A percentile compares a stretch with the other conserved stretches of the same genome.
Conservation (phyloP, 2,888 invertebrate genomes). For the Drosophila suboccidentalis region DNA sequence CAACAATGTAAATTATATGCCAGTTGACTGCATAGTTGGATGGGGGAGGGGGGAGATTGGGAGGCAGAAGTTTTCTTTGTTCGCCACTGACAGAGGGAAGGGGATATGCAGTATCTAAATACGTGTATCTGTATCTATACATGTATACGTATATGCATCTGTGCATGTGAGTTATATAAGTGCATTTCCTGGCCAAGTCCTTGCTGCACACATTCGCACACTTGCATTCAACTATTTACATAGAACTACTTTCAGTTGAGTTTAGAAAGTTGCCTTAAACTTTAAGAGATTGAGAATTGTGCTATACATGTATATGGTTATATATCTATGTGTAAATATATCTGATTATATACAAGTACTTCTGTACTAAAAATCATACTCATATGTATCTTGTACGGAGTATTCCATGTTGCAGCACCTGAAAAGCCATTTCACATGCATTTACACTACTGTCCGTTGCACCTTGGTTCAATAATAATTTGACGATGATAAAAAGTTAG, state of each 20-base stretch:
- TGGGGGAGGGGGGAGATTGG: not conserved
- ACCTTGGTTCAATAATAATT: constrained; percentile 4
- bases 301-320: not conserved
- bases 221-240: constrained; percentile 32
- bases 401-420: constrained; percentile 7
- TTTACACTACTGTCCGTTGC: constrained; percentile 11
- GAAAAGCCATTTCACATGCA: constrained; percentile 3
- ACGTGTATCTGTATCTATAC: constrained; percentile 12
- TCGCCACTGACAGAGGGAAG: constrained; percentile 18
- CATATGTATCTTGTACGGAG: not conserved
- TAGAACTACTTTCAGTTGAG: constrained; percentile 18
- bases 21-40: constrained; percentile 57
- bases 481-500: not conserved
- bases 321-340: constrained; percentile 1
- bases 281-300: constrained; percentile 8
- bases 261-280: constrained; percentile 19
- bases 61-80: constrained; percentile 48
- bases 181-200: constrained; percentile 52
- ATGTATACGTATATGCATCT: not conserved
- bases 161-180: constrained; percentile 33
- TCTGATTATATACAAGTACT: not conserved
- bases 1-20: constrained; percentile 80
- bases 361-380: not conserved
- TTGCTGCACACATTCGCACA: constrained; percentile 25
- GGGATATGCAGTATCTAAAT: constrained; percentile 10